Evolutionary conservation across 2,797 vertebrate species (phyloP).

Genomic region (Microchirus variegatus): DNA sequence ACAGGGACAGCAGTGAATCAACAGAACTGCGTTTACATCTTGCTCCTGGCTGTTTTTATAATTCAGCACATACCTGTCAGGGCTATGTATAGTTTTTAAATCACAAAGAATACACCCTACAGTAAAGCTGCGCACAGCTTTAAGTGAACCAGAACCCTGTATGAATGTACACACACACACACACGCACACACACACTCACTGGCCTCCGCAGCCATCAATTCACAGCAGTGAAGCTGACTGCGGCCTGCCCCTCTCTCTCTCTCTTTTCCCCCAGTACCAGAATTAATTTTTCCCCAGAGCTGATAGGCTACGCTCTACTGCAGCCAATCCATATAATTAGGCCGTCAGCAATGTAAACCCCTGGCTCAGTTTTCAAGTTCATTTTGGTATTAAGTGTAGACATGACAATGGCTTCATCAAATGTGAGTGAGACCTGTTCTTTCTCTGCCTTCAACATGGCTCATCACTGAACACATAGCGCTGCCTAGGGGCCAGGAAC

Average conservation of each 20-base stretch:
- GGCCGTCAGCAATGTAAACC: slow-evolving; percentile 82
- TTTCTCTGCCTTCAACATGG: slow-evolving; percentile 26
- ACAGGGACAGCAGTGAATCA: slow-evolving; percentile 48
- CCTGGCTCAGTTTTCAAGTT: slow-evolving; percentile 74
- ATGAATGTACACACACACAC: background rate
- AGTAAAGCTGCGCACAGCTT: slow-evolving; percentile 52
- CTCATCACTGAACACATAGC: slow-evolving; percentile 33
- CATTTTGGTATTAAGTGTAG: slow-evolving; percentile 75
- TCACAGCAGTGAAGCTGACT: slow-evolving; percentile 68
- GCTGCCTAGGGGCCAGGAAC: no score
- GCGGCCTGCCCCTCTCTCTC: slow-evolving; percentile 60
- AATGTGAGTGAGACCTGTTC: slow-evolving; percentile 51
- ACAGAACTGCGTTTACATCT: slow-evolving; percentile 51
- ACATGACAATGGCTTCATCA: slow-evolving; percentile 79
- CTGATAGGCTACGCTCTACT: slow-evolving; percentile 80
- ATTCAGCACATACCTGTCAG: slow-evolving; percentile 64
- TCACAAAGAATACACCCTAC: slow-evolving; percentile 57
- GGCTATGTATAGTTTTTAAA: slow-evolving; percentile 55
- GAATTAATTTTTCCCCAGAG: slow-evolving; percentile 78
- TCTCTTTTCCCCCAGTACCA: slow-evolving; percentile 61
- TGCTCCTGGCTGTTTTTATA: slow-evolving; percentile 64
- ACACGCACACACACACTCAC: slow-evolving; percentile 29
- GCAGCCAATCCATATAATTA: slow-evolving; percentile 86
- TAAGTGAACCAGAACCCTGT: slow-evolving; percentile 57
- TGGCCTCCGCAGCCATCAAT: slow-evolving; percentile 77